Base-by-base conservation (phyloP, 2,113 vertebrate genomes). In the Brachyhypopomus occidentalis region DNA sequence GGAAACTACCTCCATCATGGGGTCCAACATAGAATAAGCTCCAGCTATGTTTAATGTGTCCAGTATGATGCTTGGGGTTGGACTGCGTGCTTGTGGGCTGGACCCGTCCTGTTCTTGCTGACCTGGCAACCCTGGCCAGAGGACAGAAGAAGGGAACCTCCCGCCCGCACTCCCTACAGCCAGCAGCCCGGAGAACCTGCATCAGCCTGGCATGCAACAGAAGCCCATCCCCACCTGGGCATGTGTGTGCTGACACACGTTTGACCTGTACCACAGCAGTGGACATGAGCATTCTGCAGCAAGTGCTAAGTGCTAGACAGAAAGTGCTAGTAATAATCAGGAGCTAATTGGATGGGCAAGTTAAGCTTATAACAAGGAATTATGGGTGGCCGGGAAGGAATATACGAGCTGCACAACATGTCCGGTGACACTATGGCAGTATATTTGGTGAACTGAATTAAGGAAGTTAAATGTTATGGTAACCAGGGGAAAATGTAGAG, bases 141-240 rank as follows among this genome's bases (percentile, higher is more conserved):
- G 71, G 72, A 58, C 59, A 75, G 67, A 74, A 30, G 60, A 75
- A 78, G 75, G 69, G 66, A 63, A 41, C 25, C 67, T 72, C 14
- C 59, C 56, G 14, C 36, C 23, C 59, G n/a, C 75, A 56, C 38
- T 73, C 41, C 27, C 48, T 23, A 58, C 62, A 27, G 7, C 36
- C 69, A 58, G 66, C 55, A 41, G 38, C 5, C 34, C 30, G 27
- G 34, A 60, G 55, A 30, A 64, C n/a, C 58, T 1, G 36, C 27
- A 20, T 34, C 60, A 66, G 63, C 63, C 27, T 63, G 60, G 1
- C 5, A 7, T n/a, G 60, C 22, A 64, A 64, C 12, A 38, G 20
- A 38, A 67, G 19, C 19, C 3, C 5, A 36, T 30, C 3, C 27
- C 16, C 30, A 67, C 23, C 60, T 23, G 60, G 41, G 45, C 45